Evolutionary conservation across 2,888 invertebrate species (phyloP).

Genomic region (Idaea aversata): DNA sequence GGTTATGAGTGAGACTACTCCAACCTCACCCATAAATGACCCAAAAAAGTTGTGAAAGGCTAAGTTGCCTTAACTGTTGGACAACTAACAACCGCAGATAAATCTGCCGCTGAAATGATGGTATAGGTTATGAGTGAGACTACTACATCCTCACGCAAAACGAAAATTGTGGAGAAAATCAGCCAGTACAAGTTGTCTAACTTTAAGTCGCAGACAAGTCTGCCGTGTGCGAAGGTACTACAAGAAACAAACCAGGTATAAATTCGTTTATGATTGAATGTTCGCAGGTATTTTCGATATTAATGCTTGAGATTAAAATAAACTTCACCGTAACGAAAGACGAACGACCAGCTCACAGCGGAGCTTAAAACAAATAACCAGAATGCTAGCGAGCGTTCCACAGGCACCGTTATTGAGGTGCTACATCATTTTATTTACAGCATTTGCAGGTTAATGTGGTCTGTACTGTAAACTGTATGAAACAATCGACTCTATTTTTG

Average conservation of each 20-base stretch:
- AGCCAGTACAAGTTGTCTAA: not conserved
- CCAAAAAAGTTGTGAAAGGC: too few species aligned
- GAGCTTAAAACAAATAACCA: constrained; percentile 72
- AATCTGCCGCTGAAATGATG: too few species aligned
- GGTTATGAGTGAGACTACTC: too few species aligned
- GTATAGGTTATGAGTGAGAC: too few species aligned
- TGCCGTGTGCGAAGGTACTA: constrained; percentile 46
- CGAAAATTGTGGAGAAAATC: too few species aligned
- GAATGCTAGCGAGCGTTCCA: constrained; percentile 64
- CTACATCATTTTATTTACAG: constrained; percentile 77
- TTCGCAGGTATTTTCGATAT: constrained; percentile 72
- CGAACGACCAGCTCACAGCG: constrained; percentile 57
- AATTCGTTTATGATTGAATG: constrained; percentile 73
- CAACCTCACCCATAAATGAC: too few species aligned
- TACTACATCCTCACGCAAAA: too few species aligned
- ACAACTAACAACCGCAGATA: too few species aligned
- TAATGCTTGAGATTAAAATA: constrained; percentile 73
- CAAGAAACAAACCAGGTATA: constrained; percentile 78
- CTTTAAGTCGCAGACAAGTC: constrained; percentile 31
- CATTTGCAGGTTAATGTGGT: constrained; percentile 67
- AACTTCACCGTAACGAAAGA: constrained; percentile 60
- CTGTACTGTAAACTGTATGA: constrained; percentile 57
- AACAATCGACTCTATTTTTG: constrained; percentile 68
- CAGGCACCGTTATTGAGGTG: constrained; percentile 64
- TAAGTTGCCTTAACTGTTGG: too few species aligned